Percentiles rank a stretch among this genome's conserved stretches.
These are phyloP conservation scores for Stenotaenia linearis DNA, from an alignment of 2,888 invertebrate genomes.

Conservation along the genomic window DNA sequence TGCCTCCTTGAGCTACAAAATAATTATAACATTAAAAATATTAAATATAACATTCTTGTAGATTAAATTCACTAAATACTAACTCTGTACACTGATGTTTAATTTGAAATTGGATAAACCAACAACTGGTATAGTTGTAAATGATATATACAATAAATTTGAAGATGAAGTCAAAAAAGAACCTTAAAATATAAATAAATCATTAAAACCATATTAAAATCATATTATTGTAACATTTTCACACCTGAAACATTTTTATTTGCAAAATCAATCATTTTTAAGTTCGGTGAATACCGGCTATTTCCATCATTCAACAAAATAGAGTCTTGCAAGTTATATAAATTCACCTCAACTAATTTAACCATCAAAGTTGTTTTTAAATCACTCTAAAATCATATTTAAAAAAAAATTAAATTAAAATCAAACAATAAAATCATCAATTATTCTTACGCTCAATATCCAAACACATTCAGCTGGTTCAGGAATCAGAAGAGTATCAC, in stretches of 20 bases:
- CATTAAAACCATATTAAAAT: not conserved
- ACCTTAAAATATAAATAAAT: not conserved
- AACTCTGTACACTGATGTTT: not conserved
- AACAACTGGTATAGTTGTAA: not conserved
- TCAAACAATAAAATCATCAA: not conserved
- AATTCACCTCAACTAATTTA: not conserved
- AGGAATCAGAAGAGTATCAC: not conserved
- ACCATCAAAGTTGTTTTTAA: not conserved
- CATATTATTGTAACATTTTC: not conserved
- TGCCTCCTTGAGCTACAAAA: not conserved
- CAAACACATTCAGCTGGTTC: constrained; percentile 5
- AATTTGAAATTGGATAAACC: not conserved
- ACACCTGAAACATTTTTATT: not conserved
- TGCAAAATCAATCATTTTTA: not conserved
- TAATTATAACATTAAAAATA: not conserved
- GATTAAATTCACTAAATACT: not conserved
- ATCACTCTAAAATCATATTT: not conserved
- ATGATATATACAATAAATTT: not conserved
- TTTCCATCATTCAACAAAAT: not conserved
- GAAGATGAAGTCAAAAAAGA: not conserved
- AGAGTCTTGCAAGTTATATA: not conserved
- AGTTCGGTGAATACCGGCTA: not conserved
- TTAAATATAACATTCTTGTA: no score
- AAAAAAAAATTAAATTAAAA: not conserved
- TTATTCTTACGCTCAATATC: not conserved